These are phyloP conservation scores for Diogma glabrata DNA, from an alignment of 2,888 invertebrate genomes.

Conservation along the genomic window DNA sequence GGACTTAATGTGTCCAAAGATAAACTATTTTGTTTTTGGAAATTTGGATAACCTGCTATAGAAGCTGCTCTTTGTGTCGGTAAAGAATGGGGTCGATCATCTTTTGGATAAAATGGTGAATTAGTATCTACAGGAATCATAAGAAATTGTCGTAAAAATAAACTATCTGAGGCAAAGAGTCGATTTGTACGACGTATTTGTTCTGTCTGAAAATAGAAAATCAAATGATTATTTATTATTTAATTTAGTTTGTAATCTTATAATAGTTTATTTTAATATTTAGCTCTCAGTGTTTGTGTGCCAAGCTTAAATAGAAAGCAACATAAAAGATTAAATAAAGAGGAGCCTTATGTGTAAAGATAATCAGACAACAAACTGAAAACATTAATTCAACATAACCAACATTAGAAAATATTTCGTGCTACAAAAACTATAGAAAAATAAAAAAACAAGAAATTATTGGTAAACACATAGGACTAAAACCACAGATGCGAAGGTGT, in stretches of 20 bases:
- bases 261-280: no score
- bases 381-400: no score
- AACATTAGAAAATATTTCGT: no score
- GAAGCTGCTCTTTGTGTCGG: slow-evolving; percentile 43
- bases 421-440: no score
- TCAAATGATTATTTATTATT: not conserved
- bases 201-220: slow-evolving; percentile 61
- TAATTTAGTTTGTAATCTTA: no score
- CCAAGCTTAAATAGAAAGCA: not conserved
- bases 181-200: slow-evolving; percentile 84
- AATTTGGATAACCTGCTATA: slow-evolving; percentile 36
- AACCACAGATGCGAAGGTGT: no score
- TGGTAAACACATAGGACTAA: no score
- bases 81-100: slow-evolving; percentile 39
- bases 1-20: slow-evolving; percentile 43
- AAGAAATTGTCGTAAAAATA: slow-evolving; percentile 79
- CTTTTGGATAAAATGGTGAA: slow-evolving; percentile 47
- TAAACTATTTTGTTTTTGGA: slow-evolving; percentile 31
- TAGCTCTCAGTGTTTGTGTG: not conserved
- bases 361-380: no score
- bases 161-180: slow-evolving; percentile 84
- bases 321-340: no score
- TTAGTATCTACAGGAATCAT: slow-evolving; percentile 69
- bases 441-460: no score
- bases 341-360: no score